Evolutionary conservation across 2,797 vertebrate genomes (phyloP).

Genomic region (Caiman crocodilus): DNA sequence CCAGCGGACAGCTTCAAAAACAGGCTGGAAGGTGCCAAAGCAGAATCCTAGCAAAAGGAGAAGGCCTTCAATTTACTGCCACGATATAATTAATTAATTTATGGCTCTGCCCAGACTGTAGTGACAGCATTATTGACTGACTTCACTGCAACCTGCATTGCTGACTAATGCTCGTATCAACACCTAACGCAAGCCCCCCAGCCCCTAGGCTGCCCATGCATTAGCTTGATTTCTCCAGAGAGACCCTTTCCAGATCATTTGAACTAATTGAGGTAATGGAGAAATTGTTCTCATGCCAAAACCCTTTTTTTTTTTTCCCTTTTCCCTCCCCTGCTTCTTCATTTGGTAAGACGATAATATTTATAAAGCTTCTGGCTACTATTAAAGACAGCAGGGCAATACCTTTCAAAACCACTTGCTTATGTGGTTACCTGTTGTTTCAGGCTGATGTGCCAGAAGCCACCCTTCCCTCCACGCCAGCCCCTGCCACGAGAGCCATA

Average conservation of each 20-base stretch:
- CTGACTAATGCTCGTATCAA: conserved; percentile 85
- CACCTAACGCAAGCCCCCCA: conserved; percentile 76
- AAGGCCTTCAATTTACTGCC: conserved; percentile 52
- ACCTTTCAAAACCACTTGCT: not conserved
- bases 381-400: conserved; percentile 26
- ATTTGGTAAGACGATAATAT: conserved; percentile 77
- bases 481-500: not conserved
- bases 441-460: not conserved
- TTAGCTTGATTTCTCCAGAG: conserved; percentile 79
- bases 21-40: conserved; percentile 56
- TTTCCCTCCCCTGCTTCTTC: conserved; percentile 12
- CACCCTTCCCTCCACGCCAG: not conserved
- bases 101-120: conserved; percentile 59
- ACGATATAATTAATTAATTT: conserved; percentile 79
- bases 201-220: conserved; percentile 62
- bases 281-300: conserved; percentile 84
- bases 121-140: conserved; percentile 74
- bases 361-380: conserved; percentile 57
- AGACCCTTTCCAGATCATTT: conserved; percentile 85
- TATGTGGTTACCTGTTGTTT: not conserved
- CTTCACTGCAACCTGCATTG: conserved; percentile 77
- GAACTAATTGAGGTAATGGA: conserved; percentile 85
- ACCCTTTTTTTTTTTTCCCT: conserved; percentile 39
- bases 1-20: conserved; percentile 56
- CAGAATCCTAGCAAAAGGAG: conserved; percentile 41